These are phyloP conservation scores for Chymomyza costata DNA, from an alignment of 1,140 invertebrate species.

Conservation along the genomic window DNA sequence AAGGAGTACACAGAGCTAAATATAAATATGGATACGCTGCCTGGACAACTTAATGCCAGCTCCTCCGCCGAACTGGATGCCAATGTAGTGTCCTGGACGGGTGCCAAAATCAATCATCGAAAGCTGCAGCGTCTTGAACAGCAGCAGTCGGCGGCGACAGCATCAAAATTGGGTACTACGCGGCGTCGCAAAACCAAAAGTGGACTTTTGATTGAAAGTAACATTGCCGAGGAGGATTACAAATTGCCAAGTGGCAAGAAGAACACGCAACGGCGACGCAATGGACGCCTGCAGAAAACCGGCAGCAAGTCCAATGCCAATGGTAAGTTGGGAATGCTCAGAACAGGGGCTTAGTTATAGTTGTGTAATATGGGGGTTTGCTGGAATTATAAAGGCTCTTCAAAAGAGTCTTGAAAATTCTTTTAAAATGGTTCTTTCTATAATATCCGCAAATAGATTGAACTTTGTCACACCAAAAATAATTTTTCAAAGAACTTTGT, in stretches of 20 bases:
- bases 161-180: slow-evolving; percentile 1
- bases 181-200: slow-evolving; percentile 63
- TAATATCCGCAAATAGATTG: too few species aligned
- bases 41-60: slow-evolving; percentile 19
- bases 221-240: slow-evolving; percentile 42
- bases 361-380: too few species aligned
- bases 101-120: slow-evolving; percentile 22
- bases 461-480: too few species aligned
- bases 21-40: too few species aligned
- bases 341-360: too few species aligned
- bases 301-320: slow-evolving; percentile 43
- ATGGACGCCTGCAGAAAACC: slow-evolving; percentile 53
- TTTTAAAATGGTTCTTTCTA: too few species aligned
- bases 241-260: slow-evolving; percentile 33
- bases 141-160: background rate
- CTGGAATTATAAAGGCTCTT: too few species aligned
- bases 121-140: slow-evolving; percentile 4
- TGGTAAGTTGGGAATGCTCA: slow-evolving; percentile 55
- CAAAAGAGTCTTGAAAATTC: too few species aligned
- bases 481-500: too few species aligned
- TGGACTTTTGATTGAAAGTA: slow-evolving; percentile 66
- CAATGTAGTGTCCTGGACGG: slow-evolving; percentile 57
- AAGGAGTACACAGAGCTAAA: slow-evolving; percentile 36
- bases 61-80: slow-evolving; percentile 38
- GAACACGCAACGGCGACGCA: slow-evolving; percentile 50